Evolutionary conservation across 2,113 vertebrate genomes (phyloP).

Genomic region (Heterotilapia buettikoferi): DNA sequence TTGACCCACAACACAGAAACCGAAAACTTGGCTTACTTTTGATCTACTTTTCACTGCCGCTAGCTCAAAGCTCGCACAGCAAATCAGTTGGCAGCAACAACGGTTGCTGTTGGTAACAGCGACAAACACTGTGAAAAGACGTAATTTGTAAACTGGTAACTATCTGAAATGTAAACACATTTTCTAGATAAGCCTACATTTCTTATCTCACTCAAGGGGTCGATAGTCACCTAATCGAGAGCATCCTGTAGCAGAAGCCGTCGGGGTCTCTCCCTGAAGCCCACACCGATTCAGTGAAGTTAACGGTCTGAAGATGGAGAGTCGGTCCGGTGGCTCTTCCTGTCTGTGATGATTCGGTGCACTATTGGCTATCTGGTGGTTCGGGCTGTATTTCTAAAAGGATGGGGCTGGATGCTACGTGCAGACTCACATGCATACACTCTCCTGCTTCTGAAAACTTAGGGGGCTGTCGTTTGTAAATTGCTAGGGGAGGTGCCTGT

Average conservation of each 20-base stretch:
- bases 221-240: slow-evolving; percentile 30
- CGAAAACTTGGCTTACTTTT: background rate
- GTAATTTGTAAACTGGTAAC: background rate
- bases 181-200: background rate
- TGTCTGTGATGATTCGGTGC: background rate
- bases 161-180: background rate
- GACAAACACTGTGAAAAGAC: background rate
- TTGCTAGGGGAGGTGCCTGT: slow-evolving; percentile 31
- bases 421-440: slow-evolving; percentile 64
- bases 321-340: background rate
- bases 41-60: background rate
- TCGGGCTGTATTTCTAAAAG: slow-evolving; percentile 4
- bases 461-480: slow-evolving; percentile 25
- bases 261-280: background rate
- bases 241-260: background rate
- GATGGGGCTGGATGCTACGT: slow-evolving; percentile 62
- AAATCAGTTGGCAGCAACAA: background rate
- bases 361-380: slow-evolving; percentile 40
- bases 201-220: background rate
- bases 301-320: background rate
- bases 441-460: background rate
- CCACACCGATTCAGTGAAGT: background rate
- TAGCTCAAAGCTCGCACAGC: background rate
- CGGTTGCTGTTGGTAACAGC: background rate
- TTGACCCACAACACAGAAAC: background rate